Evolutionary conservation across 1,140 invertebrate genomes (phyloP), one percentile per base, ranked within the genome.

Genomic region (Drosophila ogumai): DNA sequence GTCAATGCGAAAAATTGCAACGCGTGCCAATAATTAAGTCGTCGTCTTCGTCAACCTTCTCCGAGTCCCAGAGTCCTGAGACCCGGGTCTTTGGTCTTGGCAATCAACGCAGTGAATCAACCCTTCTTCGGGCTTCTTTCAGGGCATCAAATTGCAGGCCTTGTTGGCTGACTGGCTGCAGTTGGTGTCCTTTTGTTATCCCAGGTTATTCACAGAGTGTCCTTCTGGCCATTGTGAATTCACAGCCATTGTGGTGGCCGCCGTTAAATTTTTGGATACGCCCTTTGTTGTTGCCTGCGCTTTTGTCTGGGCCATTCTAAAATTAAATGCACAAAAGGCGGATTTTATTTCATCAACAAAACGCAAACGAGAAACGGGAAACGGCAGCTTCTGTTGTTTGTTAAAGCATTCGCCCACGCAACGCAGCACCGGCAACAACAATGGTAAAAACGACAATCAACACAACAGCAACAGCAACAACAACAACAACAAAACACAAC

Each of bases 301-400:
- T 78, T 77, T 88, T 88, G 84, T 88, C 82, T 84, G 80, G 64
- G 63, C n/a, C 63, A 85, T 90, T 85, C 81, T 82, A 90, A 90
- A 90, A 90, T 90, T 90, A 90, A 90, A 90, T 90, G 86, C 85
- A 90, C 85, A 90, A 90, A 90, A 90, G 85, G 86, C 81, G 85
- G 86, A 90, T 90, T 90, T 90, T 85, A 90, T 88, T 88, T 87
- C 84, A 87, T 87, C 84, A 87, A 87, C 84, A 88, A 87, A 87
- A 55, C 52, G 52, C 52, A 55, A 54, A 36, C 50, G 50, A 54
- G 50, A 55, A 55, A 88, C 84, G 84, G 84, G 84, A 87, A 87
- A 80, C 84, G 78, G 84, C 80, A 88, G 84, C 84, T 88, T 87
- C 84, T 87, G 84, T 88, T 87, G 82, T 87, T 87, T 88, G 84